These are phyloP conservation scores for Meleagris gallopavo DNA, from an alignment of 2,113 vertebrate species.

Conservation along the genomic window DNA sequence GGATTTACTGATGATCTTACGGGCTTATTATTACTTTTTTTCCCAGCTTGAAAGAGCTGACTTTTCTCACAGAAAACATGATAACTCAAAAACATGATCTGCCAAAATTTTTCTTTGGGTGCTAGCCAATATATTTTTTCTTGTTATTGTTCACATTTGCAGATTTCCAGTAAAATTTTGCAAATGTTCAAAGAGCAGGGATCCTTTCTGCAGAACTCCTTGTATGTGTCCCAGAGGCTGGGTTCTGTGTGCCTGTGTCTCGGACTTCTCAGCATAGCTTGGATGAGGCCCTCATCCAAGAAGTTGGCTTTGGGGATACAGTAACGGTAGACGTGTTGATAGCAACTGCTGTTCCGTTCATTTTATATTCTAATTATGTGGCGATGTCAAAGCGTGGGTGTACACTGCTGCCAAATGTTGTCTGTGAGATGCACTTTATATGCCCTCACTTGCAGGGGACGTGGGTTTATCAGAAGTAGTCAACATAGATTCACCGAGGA, in stretches of 20 bases:
- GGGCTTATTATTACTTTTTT: neutral
- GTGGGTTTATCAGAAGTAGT: neutral
- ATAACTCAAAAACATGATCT: constrained; percentile 56
- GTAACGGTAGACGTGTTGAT: constrained; percentile 35
- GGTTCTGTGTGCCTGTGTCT: neutral
- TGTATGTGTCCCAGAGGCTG: neutral
- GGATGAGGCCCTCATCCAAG: neutral
- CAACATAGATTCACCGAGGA: too few relatives aligned
- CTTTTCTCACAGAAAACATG: constrained; percentile 42
- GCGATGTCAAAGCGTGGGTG: neutral
- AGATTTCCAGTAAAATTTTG: constrained; percentile 25
- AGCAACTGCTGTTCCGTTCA: neutral
- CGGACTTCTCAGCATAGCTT: neutral
- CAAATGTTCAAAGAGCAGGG: constrained; percentile 1
- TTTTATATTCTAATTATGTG: constrained; percentile 9
- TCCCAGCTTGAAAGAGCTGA: constrained; percentile 20
- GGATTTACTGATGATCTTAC: neutral
- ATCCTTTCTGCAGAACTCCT: constrained; percentile 26
- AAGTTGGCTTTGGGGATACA: neutral
- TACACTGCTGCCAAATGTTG: constrained; percentile 16
- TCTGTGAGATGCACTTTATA: neutral
- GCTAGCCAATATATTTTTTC: constrained; percentile 34
- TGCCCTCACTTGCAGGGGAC: neutral
- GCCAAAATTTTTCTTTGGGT: neutral
- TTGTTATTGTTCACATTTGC: constrained; percentile 37